These are phyloP conservation scores for Ophiodon elongatus DNA, from an alignment of 2,113 vertebrate genomes.

Conservation along the genomic window DNA sequence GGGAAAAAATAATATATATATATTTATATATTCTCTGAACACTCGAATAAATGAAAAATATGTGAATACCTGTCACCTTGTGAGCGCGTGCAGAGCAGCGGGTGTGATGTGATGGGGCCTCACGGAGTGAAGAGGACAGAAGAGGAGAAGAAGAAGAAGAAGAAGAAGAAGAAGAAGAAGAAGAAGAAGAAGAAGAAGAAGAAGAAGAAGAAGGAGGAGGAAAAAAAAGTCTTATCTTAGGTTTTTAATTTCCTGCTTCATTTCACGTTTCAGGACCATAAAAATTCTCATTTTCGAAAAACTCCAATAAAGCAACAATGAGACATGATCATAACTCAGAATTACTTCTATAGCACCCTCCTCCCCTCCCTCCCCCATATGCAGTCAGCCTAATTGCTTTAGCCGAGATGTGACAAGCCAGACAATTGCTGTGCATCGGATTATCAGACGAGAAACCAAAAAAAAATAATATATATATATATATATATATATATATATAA, in stretches of 20 bases:
- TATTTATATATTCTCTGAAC: constrained; percentile 23
- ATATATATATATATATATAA: neutral
- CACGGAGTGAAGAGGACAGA: constrained; percentile 48
- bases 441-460: constrained; percentile 40
- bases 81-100: constrained; percentile 34
- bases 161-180: too few relatives aligned
- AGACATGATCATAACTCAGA: constrained; percentile 74
- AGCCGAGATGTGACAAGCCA: constrained; percentile 56
- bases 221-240: constrained; percentile 69
- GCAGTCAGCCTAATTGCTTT: constrained; percentile 60
- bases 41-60: constrained; percentile 50
- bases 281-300: constrained; percentile 77
- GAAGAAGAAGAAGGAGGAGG: too few relatives aligned
- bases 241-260: constrained; percentile 85
- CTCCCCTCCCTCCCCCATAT: neutral
- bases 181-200: too few relatives aligned
- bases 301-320: constrained; percentile 73
- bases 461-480: neutral
- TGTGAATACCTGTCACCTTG: constrained; percentile 55
- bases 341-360: constrained; percentile 55
- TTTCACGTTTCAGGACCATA: constrained; percentile 78
- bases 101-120: constrained; percentile 44
- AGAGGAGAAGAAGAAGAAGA: too few relatives aligned
- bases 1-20: neutral
- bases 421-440: constrained; percentile 42